Conservation (phyloP, 1,140 invertebrate genomes). For the Hetaerina americana region DNA sequence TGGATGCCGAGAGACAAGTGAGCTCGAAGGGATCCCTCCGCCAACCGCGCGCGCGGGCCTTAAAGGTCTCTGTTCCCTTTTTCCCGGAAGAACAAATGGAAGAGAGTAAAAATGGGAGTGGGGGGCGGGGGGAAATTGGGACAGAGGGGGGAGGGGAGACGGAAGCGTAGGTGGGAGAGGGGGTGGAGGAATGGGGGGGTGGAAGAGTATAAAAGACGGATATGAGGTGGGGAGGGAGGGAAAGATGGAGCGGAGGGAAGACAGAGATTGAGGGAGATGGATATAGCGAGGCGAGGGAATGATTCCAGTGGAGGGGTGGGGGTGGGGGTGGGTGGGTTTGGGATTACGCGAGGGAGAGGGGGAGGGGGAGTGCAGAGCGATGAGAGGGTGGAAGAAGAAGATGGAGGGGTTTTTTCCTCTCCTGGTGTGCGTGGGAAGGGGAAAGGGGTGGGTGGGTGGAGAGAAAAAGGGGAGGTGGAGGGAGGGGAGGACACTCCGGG, state of each 20-base stretch:
- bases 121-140: background rate
- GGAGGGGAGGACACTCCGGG: no score
- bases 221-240: background rate
- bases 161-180: background rate
- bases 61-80: background rate
- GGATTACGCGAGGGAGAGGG: no score
- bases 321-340: background rate
- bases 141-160: background rate
- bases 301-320: background rate
- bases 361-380: background rate
- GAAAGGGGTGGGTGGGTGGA: no score
- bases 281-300: background rate
- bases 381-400: background rate
- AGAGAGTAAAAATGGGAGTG: background rate
- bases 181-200: slow-evolving; percentile 1
- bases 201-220: background rate
- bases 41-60: no score
- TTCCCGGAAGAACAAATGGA: background rate
- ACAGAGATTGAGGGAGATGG: background rate
- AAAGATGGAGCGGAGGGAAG: no score
- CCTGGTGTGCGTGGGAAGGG: no score
- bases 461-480: no score
- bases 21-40: background rate
- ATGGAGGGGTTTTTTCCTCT: no score
- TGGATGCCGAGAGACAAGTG: background rate